Conservation (phyloP, 2,797 vertebrate genomes). For the Enteromius thamalakanensis region DNA sequence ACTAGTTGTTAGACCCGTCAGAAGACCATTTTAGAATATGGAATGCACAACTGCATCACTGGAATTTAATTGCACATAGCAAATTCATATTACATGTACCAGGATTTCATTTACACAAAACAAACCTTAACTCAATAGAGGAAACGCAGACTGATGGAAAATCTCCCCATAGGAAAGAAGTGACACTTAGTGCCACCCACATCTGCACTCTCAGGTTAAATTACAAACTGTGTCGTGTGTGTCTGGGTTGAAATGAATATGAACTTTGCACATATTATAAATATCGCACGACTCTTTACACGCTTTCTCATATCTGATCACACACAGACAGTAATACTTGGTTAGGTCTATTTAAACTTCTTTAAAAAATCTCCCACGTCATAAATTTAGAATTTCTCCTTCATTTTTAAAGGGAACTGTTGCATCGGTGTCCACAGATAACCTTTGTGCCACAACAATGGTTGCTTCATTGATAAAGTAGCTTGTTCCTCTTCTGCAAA, state of each 20-base stretch:
- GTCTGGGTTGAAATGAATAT: not conserved
- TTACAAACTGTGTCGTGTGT: constrained; percentile 31
- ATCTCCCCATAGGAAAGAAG: constrained; percentile 89
- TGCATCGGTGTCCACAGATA: not conserved
- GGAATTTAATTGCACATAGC: not conserved
- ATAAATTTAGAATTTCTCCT: not conserved
- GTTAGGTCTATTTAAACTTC: not conserved
- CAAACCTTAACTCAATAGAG: constrained; percentile 63
- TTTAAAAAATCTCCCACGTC: not conserved
- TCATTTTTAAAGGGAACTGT: not conserved
- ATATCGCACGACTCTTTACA: not conserved
- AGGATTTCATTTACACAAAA: constrained; percentile 52
- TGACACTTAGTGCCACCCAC: constrained; percentile 87
- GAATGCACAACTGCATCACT: not conserved
- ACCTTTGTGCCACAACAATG: not conserved
- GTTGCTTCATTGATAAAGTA: constrained; percentile 36
- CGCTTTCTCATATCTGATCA: not conserved
- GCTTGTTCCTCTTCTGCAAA: constrained; percentile 34
- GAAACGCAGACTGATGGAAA: constrained; percentile 89
- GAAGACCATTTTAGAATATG: constrained; percentile 6
- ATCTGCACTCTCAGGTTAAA: constrained; percentile 78
- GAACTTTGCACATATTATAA: not conserved
- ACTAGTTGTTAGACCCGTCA: not conserved
- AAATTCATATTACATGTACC: constrained; percentile 50
- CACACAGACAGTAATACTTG: constrained; percentile 40